Evolutionary conservation across 2,888 invertebrate species (phyloP).

Genomic region (Pheosia gnoma): DNA sequence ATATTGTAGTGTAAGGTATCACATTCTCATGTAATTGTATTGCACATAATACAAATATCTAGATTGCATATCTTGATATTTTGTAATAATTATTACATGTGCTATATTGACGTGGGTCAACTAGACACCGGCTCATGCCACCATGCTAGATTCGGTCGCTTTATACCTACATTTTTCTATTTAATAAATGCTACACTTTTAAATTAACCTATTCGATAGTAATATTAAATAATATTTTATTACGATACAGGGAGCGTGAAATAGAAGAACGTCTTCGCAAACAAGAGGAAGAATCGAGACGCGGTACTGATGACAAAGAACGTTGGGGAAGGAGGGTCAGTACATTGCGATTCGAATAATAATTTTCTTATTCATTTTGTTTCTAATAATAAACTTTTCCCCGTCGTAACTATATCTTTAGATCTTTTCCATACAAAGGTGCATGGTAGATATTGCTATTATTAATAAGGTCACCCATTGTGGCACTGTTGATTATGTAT

Average conservation of each 20-base stretch:
- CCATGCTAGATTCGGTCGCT: constrained; percentile 39
- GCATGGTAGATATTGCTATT: too few relatives aligned
- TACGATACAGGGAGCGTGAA: constrained; percentile 87
- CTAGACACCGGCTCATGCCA: constrained; percentile 42
- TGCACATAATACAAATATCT: constrained; percentile 58
- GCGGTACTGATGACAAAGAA: constrained; percentile 70
- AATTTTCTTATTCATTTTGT: neutral
- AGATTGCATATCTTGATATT: constrained; percentile 41
- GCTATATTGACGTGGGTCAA: constrained; percentile 34
- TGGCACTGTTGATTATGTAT: too few relatives aligned
- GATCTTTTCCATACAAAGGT: too few relatives aligned
- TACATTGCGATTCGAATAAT: constrained; percentile 5
- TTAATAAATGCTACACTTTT: neutral
- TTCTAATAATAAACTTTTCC: neutral
- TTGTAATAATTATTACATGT: constrained; percentile 31
- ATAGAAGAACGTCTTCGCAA: constrained; percentile 94
- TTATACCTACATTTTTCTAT: constrained; percentile 61
- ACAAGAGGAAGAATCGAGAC: constrained; percentile 77
- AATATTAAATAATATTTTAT: constrained; percentile 11
- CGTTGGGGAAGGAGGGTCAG: constrained; percentile 73
- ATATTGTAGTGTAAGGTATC: too few relatives aligned
- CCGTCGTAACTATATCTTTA: too few relatives aligned
- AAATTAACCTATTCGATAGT: neutral
- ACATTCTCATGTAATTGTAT: neutral
- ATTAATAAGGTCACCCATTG: too few relatives aligned